phyloP scores from a whole-genome alignment of 2,797 vertebrate genomes.

The Syngnathus rostellatus region DNA sequence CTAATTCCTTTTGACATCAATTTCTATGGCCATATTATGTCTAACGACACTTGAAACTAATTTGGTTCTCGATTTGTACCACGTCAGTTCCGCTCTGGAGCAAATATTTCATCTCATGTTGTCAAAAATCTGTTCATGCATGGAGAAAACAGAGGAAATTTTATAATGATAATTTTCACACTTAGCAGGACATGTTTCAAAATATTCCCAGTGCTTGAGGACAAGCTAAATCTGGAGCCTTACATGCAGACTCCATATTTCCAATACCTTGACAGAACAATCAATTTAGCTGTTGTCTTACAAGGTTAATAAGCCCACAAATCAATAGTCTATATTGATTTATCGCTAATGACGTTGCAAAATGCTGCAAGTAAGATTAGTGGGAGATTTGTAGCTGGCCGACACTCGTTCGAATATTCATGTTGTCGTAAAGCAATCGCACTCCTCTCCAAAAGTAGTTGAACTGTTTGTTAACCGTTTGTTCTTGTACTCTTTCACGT shows the following conservation, averaged over 20 bases:
- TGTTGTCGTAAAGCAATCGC: neutral
- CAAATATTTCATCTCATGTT: neutral
- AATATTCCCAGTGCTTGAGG: neutral
- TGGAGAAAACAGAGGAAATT: neutral
- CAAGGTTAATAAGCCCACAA: neutral
- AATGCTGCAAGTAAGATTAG: neutral
- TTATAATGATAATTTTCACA: neutral
- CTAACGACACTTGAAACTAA: neutral
- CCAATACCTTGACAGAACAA: neutral
- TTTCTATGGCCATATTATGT: neutral
- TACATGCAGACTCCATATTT: neutral
- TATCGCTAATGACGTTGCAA: neutral
- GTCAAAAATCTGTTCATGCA: neutral
- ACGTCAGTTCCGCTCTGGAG: neutral
- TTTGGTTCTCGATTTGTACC: neutral
- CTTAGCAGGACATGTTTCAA: neutral
- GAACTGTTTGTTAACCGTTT: neutral
- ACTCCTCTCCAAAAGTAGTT: neutral
- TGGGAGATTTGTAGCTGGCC: neutral
- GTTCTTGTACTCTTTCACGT: too few relatives aligned
- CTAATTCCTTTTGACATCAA: neutral
- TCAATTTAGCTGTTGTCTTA: neutral
- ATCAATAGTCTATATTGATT: neutral
- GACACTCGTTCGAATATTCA: neutral
- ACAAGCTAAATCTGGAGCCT: neutral